phyloP scores from a whole-genome alignment of 2,113 vertebrate genomes.

The Alligator mississippiensis region DNA sequence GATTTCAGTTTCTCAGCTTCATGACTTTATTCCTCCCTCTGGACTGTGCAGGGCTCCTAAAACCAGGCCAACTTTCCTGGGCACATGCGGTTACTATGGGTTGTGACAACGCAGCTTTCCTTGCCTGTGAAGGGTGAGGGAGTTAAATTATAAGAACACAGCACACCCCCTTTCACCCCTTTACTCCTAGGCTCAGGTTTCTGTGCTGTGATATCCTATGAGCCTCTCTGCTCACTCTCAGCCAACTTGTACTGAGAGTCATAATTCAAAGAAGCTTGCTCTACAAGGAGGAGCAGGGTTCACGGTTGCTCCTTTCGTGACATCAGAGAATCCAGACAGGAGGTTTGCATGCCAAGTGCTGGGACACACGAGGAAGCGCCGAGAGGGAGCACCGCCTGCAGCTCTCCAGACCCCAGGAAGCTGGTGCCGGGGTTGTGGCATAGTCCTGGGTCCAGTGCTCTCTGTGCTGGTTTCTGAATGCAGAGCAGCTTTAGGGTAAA shows the following conservation, averaged over 20 bases:
- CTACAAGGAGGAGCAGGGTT: neutral
- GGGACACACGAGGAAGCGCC: too few species aligned
- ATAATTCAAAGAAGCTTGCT: neutral
- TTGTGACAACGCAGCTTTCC: neutral
- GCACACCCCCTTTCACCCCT: neutral
- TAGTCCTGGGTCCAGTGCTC: too few species aligned
- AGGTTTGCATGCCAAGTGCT: too few species aligned
- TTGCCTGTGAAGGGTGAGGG: neutral
- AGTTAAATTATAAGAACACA: fast-evolving
- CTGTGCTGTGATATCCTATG: neutral
- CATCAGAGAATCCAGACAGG: neutral
- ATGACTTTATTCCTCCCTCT: slow-evolving; percentile 33
- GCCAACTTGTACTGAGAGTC: neutral
- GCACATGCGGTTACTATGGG: neutral
- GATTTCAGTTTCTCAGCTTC: slow-evolving; percentile 14
- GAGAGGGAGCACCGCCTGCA: too few species aligned
- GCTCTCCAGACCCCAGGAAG: too few species aligned
- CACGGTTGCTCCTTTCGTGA: neutral
- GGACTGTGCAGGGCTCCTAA: neutral
- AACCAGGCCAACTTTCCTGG: neutral
- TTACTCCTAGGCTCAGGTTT: neutral
- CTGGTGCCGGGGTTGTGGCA: too few species aligned
- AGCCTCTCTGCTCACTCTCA: neutral
- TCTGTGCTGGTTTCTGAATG: too few species aligned
- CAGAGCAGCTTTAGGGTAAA: neutral